Percentiles rank a stretch among this genome's conserved stretches.
Conservation (phyloP, 2,113 vertebrate species). For the Tiliqua scincoides region DNA sequence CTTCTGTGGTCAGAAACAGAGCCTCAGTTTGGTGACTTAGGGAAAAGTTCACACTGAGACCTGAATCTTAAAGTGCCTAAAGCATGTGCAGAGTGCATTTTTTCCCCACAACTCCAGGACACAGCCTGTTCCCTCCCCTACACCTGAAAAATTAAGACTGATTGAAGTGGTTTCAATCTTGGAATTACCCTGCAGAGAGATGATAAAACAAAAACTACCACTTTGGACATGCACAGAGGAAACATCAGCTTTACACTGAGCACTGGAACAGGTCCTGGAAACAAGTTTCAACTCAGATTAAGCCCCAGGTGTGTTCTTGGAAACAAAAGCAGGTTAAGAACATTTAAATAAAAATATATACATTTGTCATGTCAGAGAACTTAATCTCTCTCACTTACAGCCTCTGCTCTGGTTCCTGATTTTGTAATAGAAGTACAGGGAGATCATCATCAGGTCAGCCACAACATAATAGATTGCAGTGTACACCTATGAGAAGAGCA, state of each 20-base stretch:
- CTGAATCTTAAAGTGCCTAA: too few species aligned
- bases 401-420: conserved; percentile 67
- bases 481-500: conserved; percentile 79
- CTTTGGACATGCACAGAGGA: not conserved
- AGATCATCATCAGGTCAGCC: conserved; percentile 88
- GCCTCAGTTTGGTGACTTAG: not conserved
- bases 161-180: too few species aligned
- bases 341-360: not conserved
- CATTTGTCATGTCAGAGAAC: not conserved
- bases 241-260: not conserved
- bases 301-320: not conserved
- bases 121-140: too few species aligned
- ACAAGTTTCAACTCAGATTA: not conserved
- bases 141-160: too few species aligned
- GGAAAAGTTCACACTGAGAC: not conserved
- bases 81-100: not conserved
- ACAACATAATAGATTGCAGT: conserved; percentile 92
- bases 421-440: conserved; percentile 88
- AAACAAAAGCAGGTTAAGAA: not conserved
- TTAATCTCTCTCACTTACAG: conserved; percentile 68
- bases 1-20: too few species aligned
- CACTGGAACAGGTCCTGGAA: not conserved
- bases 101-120: too few species aligned
- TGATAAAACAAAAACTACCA: not conserved
- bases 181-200: not conserved